These are phyloP conservation scores for Eupeodes latifasciatus DNA, from an alignment of 2,888 invertebrate genomes.

Conservation along the genomic window DNA sequence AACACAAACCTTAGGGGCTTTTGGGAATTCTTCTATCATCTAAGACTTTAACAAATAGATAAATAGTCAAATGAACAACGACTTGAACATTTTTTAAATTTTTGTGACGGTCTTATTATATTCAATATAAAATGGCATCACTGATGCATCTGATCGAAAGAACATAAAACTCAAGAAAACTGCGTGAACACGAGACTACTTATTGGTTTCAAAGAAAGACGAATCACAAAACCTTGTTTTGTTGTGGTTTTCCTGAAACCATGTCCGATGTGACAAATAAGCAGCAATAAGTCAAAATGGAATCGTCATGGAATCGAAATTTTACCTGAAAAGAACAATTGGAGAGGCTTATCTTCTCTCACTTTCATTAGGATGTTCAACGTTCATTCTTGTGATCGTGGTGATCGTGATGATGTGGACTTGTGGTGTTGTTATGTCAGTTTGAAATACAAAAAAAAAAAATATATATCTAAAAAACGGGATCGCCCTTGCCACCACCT, in stretches of 20 bases:
- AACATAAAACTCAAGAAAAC: constrained; percentile 1
- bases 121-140: constrained; percentile 17
- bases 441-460: constrained; percentile 1
- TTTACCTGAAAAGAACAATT: constrained; percentile 64
- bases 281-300: constrained; percentile 81
- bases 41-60: too few species aligned
- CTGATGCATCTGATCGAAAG: constrained; percentile 7
- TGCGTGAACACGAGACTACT: constrained; percentile 34
- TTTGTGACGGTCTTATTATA: too few species aligned
- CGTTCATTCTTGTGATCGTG: neutral
- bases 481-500: constrained; percentile 66
- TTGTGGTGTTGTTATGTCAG: neutral
- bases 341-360: constrained; percentile 68
- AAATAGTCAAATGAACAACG: too few species aligned
- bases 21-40: too few species aligned
- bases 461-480: constrained; percentile 31
- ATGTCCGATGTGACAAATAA: constrained; percentile 84
- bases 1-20: too few species aligned
- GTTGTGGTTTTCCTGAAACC: constrained; percentile 75
- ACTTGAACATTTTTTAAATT: too few species aligned
- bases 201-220: constrained; percentile 40
- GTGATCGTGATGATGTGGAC: constrained; percentile 20
- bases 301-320: constrained; percentile 59
- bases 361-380: constrained; percentile 69
- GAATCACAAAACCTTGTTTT: constrained; percentile 51